Evolutionary conservation across 2,113 vertebrate genomes (phyloP), one percentile per base, ranked within the genome.

Genomic region (Hucho hucho): DNA sequence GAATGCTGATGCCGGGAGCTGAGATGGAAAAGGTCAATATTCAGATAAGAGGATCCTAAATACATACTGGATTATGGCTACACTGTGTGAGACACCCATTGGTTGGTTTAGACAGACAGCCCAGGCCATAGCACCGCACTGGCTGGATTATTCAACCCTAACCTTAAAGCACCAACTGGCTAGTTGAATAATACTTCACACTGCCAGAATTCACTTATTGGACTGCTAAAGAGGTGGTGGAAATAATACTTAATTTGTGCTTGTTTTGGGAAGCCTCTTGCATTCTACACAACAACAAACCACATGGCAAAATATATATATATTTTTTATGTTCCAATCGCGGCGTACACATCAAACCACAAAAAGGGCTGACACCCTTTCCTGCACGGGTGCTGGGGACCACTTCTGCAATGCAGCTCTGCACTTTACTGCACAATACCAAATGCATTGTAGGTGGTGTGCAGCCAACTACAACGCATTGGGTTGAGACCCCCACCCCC

Each of bases 281-380:
- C 7, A 13, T 26, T 65, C 64, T 65, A 28, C 25, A 22, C 25
- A 5, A 11, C 20, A 64, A 4, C 24, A 28, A 65, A 13, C 64
- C 25, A 14, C 25, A 65, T 65, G 64, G 64, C 22, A 65, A 16
- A 65, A 28, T 64, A 28, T 9, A 7, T 5, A 32, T 32, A 32
- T 32, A 32, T 64, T 28, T 64, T 64, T 64, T 6, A 64, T 64
- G 63, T 28, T 64, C 63, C 25, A 64, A 64, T 16, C 22, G 63
- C 9, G 63, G 29, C 37, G 32, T 32, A 69, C 18, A 46, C 6
- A n/a, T 49, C 37, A 70, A 67, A 77, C 74, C 72, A 70, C 72
- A 67, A 26, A 69, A 49, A 72, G 56, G 61, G 79, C 64, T n/a
- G 5, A 81, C 68, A 73, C 83, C 83, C 59, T 79, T 84, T 79